phyloP scores from a whole-genome alignment of 2,113 vertebrate genomes.

The Pleuronectes platessa region DNA sequence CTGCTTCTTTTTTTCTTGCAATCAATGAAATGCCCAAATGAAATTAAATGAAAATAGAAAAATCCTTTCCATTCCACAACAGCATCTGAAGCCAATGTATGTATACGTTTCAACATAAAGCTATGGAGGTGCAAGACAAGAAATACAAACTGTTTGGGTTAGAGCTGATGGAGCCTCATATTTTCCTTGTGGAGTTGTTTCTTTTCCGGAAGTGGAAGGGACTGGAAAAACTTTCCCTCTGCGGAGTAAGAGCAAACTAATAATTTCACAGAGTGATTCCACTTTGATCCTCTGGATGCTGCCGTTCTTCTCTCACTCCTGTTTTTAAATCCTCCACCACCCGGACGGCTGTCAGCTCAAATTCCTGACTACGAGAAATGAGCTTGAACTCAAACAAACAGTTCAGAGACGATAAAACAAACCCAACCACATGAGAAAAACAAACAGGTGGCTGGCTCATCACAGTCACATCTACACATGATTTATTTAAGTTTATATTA shows the following conservation, averaged over 20 bases:
- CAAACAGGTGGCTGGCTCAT: conserved; percentile 22
- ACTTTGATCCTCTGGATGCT: conserved; percentile 9
- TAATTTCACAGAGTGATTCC: conserved; percentile 36
- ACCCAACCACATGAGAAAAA: background rate
- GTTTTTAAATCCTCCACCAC: background rate
- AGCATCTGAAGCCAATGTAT: conserved; percentile 22
- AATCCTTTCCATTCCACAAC: conserved; percentile 45
- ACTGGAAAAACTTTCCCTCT: conserved; percentile 57
- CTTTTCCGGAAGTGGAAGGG: conserved; percentile 48
- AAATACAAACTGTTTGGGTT: conserved; percentile 16
- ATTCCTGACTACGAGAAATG: background rate
- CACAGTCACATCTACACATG: background rate
- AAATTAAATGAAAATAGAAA: conserved; percentile 24
- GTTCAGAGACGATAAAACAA: background rate
- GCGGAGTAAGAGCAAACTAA: conserved; percentile 20
- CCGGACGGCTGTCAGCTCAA: background rate
- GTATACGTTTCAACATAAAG: conserved; percentile 1
- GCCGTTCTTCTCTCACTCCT: conserved; percentile 3
- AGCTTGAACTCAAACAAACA: background rate
- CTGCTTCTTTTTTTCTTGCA: conserved; percentile 38
- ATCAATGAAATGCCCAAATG: conserved; percentile 40
- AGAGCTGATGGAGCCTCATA: conserved; percentile 34
- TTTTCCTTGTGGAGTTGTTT: conserved; percentile 46
- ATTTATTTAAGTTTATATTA: too few species aligned
- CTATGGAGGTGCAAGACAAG: background rate